phyloP scores from a whole-genome alignment of 2,113 vertebrate species.

The Lipotes vexillifer region DNA sequence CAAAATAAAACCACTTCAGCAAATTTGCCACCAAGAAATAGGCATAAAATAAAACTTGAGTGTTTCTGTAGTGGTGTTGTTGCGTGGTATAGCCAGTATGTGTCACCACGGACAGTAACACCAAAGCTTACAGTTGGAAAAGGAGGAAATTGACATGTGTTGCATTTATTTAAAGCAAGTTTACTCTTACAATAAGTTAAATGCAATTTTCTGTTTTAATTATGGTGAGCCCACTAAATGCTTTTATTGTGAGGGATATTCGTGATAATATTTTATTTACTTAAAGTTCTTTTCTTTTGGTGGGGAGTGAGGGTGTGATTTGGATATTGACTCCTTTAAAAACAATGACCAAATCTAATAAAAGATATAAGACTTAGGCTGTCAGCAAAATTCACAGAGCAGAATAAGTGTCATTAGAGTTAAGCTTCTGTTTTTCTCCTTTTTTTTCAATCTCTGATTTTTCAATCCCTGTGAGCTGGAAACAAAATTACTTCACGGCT shows the following conservation, averaged over 20 bases:
- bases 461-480: neutral
- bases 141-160: slow-evolving; percentile 21
- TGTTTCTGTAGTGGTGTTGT: slow-evolving; percentile 58
- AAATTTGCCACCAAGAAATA: slow-evolving; percentile 60
- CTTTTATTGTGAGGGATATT: neutral
- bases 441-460: neutral
- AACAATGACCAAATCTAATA: slow-evolving; percentile 18
- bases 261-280: neutral
- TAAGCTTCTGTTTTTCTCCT: neutral
- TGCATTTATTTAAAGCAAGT: slow-evolving; percentile 39
- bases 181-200: neutral
- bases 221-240: neutral
- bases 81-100: slow-evolving; percentile 71
- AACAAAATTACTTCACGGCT: slow-evolving; percentile 31
- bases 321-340: neutral
- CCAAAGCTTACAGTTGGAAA: neutral
- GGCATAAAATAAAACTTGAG: slow-evolving; percentile 11
- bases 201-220: neutral
- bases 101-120: slow-evolving; percentile 79
- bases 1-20: slow-evolving; percentile 61
- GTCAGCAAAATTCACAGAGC: slow-evolving; percentile 8
- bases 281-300: neutral
- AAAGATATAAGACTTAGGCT: neutral
- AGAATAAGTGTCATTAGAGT: neutral
- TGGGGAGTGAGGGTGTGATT: neutral